Conservation (phyloP, 2,888 invertebrate genomes). For the Rugalucina vietnamica region DNA sequence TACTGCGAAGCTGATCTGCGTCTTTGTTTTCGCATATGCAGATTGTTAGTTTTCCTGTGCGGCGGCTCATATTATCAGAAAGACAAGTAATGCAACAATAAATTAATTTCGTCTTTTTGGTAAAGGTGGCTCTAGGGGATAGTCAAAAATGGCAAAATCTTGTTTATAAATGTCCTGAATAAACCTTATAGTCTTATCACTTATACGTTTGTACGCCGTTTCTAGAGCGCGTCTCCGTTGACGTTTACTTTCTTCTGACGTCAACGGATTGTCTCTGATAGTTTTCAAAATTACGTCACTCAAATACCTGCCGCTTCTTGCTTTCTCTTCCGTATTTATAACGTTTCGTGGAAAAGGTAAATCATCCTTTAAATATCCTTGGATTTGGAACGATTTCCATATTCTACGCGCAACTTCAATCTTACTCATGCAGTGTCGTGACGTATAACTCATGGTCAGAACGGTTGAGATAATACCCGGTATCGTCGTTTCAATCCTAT, state of each 20-base stretch:
- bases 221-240: conserved; percentile 9
- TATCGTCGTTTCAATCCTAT: conserved; percentile 4
- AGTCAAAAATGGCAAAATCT: conserved; percentile 20
- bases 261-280: neutral
- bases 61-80: too few species aligned
- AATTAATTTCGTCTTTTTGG: too few species aligned
- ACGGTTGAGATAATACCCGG: conserved; percentile 21
- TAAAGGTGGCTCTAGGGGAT: neutral
- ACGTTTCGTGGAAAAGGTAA: neutral
- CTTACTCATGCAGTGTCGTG: neutral
- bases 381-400: conserved; percentile 21
- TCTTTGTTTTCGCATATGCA: too few species aligned
- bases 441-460: neutral
- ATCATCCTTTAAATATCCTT: conserved; percentile 12
- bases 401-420: neutral
- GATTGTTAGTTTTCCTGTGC: too few species aligned
- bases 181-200: neutral
- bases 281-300: neutral
- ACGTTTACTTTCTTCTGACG: conserved; percentile 7
- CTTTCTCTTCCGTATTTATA: neutral
- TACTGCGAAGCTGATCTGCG: too few species aligned
- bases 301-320: neutral
- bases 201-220: conserved; percentile 9
- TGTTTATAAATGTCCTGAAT: conserved; percentile 12
- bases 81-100: too few species aligned